A percentile compares a stretch with the other conserved stretches of the same genome.
These are phyloP conservation scores for Drosophila kuntzei DNA, from an alignment of 2,888 invertebrate genomes.

Conservation along the genomic window DNA sequence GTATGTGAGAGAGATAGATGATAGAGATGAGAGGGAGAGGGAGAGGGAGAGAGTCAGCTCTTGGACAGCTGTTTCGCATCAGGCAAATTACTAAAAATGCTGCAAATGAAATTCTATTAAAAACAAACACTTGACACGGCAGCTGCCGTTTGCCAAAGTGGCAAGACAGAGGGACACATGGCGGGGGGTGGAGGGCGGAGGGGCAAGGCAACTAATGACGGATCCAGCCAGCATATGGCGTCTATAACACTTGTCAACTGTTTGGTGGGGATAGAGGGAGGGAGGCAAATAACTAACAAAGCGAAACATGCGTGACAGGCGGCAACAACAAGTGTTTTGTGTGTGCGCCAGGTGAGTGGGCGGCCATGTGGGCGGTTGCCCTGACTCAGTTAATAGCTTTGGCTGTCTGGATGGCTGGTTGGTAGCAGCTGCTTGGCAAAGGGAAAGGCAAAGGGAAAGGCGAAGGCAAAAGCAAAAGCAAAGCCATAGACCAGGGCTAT, in stretches of 20 bases:
- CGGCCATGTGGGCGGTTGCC: slow-evolving; percentile 3
- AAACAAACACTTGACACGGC: slow-evolving; percentile 78
- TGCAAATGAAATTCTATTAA: slow-evolving; percentile 80
- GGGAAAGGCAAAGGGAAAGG: background rate
- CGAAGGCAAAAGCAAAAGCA: background rate
- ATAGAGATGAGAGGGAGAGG: background rate
- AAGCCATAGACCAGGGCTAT: slow-evolving; percentile 61
- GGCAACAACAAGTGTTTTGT: slow-evolving; percentile 68
- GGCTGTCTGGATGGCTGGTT: slow-evolving; percentile 29
- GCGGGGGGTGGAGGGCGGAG: background rate
- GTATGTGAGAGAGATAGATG: slow-evolving; percentile 3
- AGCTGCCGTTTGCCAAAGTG: slow-evolving; percentile 64
- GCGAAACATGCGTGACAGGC: slow-evolving; percentile 67
- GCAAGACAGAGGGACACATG: background rate
- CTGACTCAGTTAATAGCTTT: slow-evolving; percentile 59
- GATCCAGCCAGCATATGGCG: slow-evolving; percentile 64
- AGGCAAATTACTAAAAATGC: slow-evolving; percentile 72
- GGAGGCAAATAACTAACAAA: slow-evolving; percentile 48
- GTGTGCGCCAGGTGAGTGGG: slow-evolving; percentile 56
- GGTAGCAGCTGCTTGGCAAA: slow-evolving; percentile 36
- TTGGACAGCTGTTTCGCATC: slow-evolving; percentile 72
- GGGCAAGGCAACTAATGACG: slow-evolving; percentile 41
- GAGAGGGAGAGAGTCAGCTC: slow-evolving; percentile 5
- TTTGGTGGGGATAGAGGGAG: slow-evolving; percentile 21
- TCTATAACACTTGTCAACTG: slow-evolving; percentile 77